Percentiles rank a stretch among this genome's conserved stretches.
Conservation (phyloP, 2,113 vertebrate genomes). For the Leucopternis melanops region DNA sequence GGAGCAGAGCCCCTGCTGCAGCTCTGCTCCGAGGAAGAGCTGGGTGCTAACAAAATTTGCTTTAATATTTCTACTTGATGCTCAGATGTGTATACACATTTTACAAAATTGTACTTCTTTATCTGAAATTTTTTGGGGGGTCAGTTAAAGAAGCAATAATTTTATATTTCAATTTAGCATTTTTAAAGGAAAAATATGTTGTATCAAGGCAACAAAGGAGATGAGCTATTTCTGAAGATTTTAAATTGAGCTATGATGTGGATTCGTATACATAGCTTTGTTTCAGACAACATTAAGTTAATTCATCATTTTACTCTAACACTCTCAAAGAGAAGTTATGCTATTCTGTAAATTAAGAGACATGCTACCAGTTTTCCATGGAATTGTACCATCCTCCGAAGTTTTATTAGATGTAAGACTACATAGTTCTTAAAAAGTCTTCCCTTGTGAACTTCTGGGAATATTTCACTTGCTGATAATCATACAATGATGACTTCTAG, state of each 20-base stretch:
- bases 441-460: neutral
- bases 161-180: neutral
- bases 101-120: neutral
- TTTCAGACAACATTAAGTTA: neutral
- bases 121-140: neutral
- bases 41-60: no score
- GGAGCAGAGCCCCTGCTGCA: no score
- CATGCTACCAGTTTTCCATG: neutral
- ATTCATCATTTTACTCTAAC: neutral
- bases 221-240: neutral
- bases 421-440: fast-evolving
- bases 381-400: neutral
- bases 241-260: neutral
- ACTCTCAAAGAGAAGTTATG: neutral
- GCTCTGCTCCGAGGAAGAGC: no score
- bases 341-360: neutral
- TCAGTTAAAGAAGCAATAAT: neutral
- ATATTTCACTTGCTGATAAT: neutral
- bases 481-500: neutral
- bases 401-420: neutral
- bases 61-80: neutral
- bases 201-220: neutral
- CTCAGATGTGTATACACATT: neutral
- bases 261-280: neutral
- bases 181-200: neutral